Evolutionary conservation across 2,888 invertebrate species (phyloP).

Genomic region (Boloria euphrosyne): DNA sequence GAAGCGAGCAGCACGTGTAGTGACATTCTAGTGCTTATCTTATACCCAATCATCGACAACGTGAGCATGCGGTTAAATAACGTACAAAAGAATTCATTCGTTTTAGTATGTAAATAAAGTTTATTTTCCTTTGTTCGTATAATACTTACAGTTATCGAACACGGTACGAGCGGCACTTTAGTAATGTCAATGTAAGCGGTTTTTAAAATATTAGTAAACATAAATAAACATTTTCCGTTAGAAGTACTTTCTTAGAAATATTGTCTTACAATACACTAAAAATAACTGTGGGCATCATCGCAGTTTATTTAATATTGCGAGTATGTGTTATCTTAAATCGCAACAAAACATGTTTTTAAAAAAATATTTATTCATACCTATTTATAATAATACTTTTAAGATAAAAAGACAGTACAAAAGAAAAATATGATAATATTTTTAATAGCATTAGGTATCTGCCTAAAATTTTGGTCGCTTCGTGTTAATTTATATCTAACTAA

Average conservation of each 20-base stretch:
- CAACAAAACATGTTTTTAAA: background rate
- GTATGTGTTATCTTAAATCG: background rate
- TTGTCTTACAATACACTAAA: conserved; percentile 12
- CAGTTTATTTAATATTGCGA: background rate
- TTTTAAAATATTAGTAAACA: conserved; percentile 35
- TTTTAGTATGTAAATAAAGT: conserved; percentile 24
- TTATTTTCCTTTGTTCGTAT: conserved; percentile 28
- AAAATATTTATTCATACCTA: too few relatives aligned
- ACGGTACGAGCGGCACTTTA: conserved; percentile 33
- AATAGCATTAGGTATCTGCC: background rate
- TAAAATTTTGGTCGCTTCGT: background rate
- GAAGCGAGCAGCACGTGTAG: conserved; percentile 41
- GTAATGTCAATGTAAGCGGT: conserved; percentile 31
- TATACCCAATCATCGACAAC: conserved; percentile 41
- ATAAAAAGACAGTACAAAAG: too few relatives aligned
- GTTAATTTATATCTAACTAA: conserved; percentile 14
- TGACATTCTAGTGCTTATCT: conserved; percentile 45
- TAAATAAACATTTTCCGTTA: conserved; percentile 34
- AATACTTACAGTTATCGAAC: conserved; percentile 34
- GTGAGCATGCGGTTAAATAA: conserved; percentile 36
- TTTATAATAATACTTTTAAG: too few relatives aligned
- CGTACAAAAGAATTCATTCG: conserved; percentile 23
- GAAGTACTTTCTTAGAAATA: conserved; percentile 26
- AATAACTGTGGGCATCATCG: background rate
- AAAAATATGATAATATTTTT: background rate